Base-by-base conservation (phyloP, 92 coral and sea anemone species). In the Heliopora coerulea region DNA sequence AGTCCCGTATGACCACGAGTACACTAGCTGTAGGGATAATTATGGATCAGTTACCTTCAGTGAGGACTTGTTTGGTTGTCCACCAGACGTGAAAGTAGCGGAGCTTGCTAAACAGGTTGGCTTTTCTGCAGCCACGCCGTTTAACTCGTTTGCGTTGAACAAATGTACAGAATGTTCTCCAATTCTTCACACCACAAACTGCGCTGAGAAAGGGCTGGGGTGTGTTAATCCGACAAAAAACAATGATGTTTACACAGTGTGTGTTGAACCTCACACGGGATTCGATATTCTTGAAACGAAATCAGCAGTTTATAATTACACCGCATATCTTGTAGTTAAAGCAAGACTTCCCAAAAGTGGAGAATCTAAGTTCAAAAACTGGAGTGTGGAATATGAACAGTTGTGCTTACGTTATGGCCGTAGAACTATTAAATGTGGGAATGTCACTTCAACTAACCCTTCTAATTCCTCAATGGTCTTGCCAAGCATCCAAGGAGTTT, bases 1-100 rank as follows among this genome's bases (percentile, higher is more conserved):
- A 35, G 72, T 59, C 48, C 11, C 63, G 18, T 61, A 49, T 23
- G 59, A 56, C 40, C 29, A 57, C 6, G 75, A 30, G 8, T 56
- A 42, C 50, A 69, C 73, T 3, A 25, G 26, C 3, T 84, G 88
- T 35, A 59, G 85, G 37, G 88, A 84, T 32, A 56, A 74, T 2
- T 84, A 84, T 54, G 59, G 78, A 35, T 72, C 82, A 8, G 40
- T 84, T 3, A 60, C 70, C 76, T 32, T 63, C 10, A 75, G 65
- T 26, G 82, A 32, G 20, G 79, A 74, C 59, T 52, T 40, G 42
- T 49, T 74, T 34, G 85, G 85, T 21, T 73, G 82, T 17, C 42
- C 48, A 41, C 61, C 82, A 7, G 54, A 69, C 15, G 50, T 30
- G 13, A 68, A 49, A 30, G 78, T 80, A 0, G 37, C 59, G 12